phyloP scores from a whole-genome alignment of 1,140 invertebrate species.

The Dendroctonus valens region DNA sequence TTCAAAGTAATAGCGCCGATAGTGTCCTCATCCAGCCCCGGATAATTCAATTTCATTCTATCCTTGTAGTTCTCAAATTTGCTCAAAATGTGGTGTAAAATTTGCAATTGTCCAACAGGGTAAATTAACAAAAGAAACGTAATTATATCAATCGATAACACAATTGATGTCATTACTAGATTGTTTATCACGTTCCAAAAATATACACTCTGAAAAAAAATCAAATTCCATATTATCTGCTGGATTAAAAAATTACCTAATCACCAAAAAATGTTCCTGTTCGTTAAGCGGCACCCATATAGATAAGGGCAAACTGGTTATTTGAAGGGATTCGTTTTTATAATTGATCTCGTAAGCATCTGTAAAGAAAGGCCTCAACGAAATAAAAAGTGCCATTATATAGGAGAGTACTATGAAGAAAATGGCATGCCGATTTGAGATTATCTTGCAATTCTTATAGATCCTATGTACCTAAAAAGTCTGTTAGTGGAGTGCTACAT shows the following conservation, averaged over 20 bases:
- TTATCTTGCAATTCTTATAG: too few relatives aligned
- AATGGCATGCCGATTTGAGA: too few relatives aligned
- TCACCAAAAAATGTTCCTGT: conserved; percentile 8
- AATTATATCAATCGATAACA: not conserved
- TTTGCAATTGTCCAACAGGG: conserved; percentile 7
- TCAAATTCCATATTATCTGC: not conserved
- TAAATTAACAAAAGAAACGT: conserved; percentile 7
- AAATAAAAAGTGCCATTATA: too few relatives aligned
- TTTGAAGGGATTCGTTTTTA: not conserved
- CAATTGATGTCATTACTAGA: not conserved
- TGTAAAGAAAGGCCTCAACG: too few relatives aligned
- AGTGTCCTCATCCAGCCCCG: not conserved
- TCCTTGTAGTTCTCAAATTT: conserved; percentile 7
- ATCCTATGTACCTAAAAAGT: too few relatives aligned
- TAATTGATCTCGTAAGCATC: too few relatives aligned
- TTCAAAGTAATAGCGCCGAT: conserved; percentile 1
- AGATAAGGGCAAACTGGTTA: conserved; percentile 3
- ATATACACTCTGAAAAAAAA: not conserved
- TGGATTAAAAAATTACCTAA: not conserved
- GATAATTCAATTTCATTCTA: not conserved
- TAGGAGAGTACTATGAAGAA: too few relatives aligned
- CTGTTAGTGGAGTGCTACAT: too few relatives aligned
- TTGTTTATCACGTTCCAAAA: not conserved
- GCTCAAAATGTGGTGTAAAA: conserved; percentile 1
- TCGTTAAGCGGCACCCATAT: conserved; percentile 5